Conservation (phyloP, 2,113 vertebrate genomes). For the Plotosus lineatus region DNA sequence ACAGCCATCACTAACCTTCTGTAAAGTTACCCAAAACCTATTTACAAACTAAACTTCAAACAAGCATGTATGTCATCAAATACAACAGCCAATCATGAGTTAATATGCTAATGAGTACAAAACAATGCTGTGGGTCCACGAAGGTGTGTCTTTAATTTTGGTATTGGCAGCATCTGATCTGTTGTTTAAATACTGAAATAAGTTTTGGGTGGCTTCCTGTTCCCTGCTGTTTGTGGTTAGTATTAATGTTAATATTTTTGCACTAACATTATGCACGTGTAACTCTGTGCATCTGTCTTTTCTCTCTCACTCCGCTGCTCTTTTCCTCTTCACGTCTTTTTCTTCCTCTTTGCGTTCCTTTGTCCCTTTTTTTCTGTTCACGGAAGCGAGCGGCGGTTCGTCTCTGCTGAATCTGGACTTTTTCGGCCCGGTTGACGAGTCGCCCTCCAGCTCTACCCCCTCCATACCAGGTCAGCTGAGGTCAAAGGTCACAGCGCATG, state of each 20-base stretch:
- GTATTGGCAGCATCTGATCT: not conserved
- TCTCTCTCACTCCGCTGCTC: not conserved
- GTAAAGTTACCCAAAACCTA: not conserved
- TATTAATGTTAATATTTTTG: not conserved
- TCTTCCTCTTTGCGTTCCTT: not conserved
- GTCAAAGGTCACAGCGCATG: not conserved
- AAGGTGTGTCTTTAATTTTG: not conserved
- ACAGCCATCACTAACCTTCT: not conserved
- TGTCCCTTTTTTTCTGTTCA: conserved; percentile 54
- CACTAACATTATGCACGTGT: conserved; percentile 21
- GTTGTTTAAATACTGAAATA: not conserved
- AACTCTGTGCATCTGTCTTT: conserved; percentile 7
- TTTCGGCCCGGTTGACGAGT: conserved; percentile 99
- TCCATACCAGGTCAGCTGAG: conserved; percentile 97
- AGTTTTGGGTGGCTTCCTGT: conserved; percentile 1
- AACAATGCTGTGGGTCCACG: not conserved
- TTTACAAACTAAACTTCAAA: not conserved
- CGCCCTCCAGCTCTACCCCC: conserved; percentile 86
- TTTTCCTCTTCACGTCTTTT: conserved; percentile 53
- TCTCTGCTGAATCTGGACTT: conserved; percentile 99
- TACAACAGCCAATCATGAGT: not conserved
- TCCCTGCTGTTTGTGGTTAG: not conserved
- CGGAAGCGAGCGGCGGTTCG: conserved; percentile 95
- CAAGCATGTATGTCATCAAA: not conserved
- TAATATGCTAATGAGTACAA: not conserved